Percentiles rank a stretch among this genome's conserved stretches.
Evolutionary conservation across 2,113 vertebrate genomes (phyloP).

Genomic region (Varanus komodoensis): DNA sequence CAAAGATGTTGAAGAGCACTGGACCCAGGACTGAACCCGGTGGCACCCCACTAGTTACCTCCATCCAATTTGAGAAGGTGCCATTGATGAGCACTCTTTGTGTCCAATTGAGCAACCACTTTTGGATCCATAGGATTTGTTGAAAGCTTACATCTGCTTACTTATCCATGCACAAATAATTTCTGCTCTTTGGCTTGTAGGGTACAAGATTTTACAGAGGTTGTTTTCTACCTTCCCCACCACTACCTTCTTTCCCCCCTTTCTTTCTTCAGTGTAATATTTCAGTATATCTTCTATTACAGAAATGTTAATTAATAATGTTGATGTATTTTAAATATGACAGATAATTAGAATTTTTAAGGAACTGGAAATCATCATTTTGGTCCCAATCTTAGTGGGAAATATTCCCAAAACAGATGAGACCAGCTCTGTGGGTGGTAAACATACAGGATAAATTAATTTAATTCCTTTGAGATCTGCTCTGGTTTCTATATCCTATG

Average conservation of each 20-base stretch:
- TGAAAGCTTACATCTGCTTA: neutral
- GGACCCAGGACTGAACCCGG: too few species aligned
- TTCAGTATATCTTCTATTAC: neutral
- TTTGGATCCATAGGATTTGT: neutral
- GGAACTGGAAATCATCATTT: neutral
- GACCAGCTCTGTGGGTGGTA: neutral
- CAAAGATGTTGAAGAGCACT: too few species aligned
- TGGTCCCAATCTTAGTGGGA: neutral
- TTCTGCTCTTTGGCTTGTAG: too few species aligned
- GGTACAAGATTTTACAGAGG: neutral
- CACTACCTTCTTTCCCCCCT: neutral
- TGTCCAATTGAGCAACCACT: too few species aligned
- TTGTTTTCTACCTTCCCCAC: too few species aligned
- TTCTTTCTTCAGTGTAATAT: neutral
- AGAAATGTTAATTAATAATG: conserved; percentile 6
- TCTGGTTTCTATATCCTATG: neutral
- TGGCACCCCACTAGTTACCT: too few species aligned
- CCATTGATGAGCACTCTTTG: too few species aligned
- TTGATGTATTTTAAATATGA: neutral
- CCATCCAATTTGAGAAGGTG: too few species aligned
- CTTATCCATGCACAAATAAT: neutral
- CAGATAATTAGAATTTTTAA: conserved; percentile 16
- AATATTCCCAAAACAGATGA: neutral
- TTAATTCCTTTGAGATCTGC: neutral
- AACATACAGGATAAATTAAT: neutral